Evolutionary conservation across 1,140 invertebrate genomes (phyloP).

Genomic region (Musca domestica): DNA sequence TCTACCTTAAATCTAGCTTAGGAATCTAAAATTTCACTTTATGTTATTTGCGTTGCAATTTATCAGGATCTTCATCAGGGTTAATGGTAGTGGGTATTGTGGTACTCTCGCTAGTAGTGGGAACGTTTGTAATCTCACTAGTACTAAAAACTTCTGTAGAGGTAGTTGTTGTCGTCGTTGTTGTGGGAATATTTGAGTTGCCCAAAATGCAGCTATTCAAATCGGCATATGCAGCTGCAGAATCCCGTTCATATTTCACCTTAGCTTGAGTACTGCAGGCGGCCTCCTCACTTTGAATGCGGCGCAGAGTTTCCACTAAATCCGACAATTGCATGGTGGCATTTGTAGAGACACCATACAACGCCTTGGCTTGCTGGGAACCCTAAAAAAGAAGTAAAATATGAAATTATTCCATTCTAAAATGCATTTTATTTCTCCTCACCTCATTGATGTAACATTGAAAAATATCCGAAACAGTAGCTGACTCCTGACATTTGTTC

Average conservation of each 20-base stretch:
- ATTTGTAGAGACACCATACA: not conserved
- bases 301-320: not conserved
- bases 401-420: not conserved
- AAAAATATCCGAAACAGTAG: not conserved
- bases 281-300: not conserved
- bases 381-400: not conserved
- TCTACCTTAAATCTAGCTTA: no score
- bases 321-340: not conserved
- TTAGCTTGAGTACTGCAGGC: not conserved
- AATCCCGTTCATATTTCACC: not conserved
- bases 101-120: not conserved
- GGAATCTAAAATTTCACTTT: no score
- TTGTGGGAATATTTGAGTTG: not conserved
- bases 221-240: not conserved
- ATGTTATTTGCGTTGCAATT: no score
- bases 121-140: no score
- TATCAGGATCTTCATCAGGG: no score
- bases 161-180: not conserved
- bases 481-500: not conserved
- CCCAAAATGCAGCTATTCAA: not conserved
- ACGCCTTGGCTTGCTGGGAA: not conserved
- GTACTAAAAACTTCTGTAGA: no score
- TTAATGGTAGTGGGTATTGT: no score
- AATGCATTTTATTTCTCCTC: not conserved
- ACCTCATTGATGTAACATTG: not conserved